Base-by-base conservation (phyloP, 2,888 invertebrate genomes). In the Ophion ellenae region DNA sequence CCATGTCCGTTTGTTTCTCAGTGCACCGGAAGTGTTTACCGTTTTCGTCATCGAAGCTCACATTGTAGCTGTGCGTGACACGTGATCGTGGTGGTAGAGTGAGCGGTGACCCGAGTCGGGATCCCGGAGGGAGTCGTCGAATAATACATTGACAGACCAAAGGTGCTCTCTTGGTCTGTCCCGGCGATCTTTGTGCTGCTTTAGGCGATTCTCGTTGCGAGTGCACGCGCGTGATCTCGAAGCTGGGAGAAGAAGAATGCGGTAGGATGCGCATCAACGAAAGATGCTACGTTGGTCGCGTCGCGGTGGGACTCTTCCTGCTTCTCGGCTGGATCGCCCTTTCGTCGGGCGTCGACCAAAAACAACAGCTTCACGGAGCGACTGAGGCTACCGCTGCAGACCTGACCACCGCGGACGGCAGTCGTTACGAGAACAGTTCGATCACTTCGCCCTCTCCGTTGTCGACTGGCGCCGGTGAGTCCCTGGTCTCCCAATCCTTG, bases 191-290 rank as follows among this genome's bases (percentile, higher is more conserved):
- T 36, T 36, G 32, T 36, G 17, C 9, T 20, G 36, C 36, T 32
- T 14, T 2, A 7, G 32, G 1, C 7, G 5, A 36, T 79, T 79
- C 45, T 57, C 53, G 63, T 71, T 79, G 71, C 45, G 45, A 63
- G 71, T 53, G 73, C 67, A 32, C 32, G 78, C 66, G 81, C 20
- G 80, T 80, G 79, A 40, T 78, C 47, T 79, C 77, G 61, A 40
- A 63, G 67, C 66, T 61, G 36, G 45, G 47, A 80, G 53, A 77
- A 87, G 86, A 90, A 92, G 89, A 91, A 92, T 92, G 92, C 90
- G 91, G 91, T 92, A 92, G 91, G 90, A 92, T 92, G 92, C 87
- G 89, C 74, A 89, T 89, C 90, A 90, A 90, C 89, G 87, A 88
- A 90, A 90, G 90, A 92, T 92, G 92, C 87, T 89, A 90, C 83